A percentile compares a stretch with the other conserved stretches of the same genome.
Conservation (phyloP, 2,113 vertebrate species). For the Sinocyclocheilus anshuiensis region DNA sequence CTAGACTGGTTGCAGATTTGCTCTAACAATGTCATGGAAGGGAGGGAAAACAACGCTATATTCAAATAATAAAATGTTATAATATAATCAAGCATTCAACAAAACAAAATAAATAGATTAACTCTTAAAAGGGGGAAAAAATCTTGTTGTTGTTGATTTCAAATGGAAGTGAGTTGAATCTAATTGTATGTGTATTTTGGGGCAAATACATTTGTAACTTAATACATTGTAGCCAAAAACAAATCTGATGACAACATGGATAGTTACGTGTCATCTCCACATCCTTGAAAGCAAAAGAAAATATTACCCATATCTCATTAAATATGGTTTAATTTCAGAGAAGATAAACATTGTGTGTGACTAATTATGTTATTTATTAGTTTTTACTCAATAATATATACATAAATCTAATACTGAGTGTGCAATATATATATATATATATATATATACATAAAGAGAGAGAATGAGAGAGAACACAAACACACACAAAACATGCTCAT, state of each 20-base stretch:
- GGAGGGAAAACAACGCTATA: neutral
- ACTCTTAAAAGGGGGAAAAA: neutral
- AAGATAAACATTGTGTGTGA: no score
- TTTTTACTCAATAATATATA: no score
- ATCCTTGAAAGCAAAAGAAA: neutral
- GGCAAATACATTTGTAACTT: neutral
- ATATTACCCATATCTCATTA: conserved; percentile 45
- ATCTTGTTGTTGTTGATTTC: neutral
- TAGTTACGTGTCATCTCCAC: neutral
- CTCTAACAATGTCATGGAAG: neutral
- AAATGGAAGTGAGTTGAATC: neutral
- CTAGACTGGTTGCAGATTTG: neutral
- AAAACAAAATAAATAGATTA: neutral
- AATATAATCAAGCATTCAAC: neutral
- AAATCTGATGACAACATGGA: neutral
- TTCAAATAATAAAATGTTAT: neutral
- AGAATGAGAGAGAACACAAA: no score
- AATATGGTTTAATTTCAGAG: conserved; percentile 17
- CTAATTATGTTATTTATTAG: no score
- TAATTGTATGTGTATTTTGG: neutral
- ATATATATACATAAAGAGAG: no score
- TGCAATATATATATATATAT: no score
- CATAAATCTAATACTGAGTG: no score
- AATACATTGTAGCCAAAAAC: neutral
- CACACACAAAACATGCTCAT: conserved; percentile 20